Base-by-base conservation (phyloP, 2,888 invertebrate species). In the Archips xylosteana region DNA sequence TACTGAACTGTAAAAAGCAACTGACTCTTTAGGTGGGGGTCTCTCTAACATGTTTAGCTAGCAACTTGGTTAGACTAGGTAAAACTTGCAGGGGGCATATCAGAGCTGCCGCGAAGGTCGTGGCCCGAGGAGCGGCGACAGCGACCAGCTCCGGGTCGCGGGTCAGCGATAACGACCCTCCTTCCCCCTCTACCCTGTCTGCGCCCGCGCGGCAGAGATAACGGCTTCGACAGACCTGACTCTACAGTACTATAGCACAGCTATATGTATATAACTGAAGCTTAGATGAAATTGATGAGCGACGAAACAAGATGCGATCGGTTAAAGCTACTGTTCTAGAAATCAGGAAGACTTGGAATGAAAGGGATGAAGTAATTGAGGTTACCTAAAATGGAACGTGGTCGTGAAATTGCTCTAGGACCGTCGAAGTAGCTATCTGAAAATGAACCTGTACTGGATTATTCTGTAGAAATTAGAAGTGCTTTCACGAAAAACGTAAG, bases 121-220 rank as follows among this genome's bases (percentile, higher is more conserved):
- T 9, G 59, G 12, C 59, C 39, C 57, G 57, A 23, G 45, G 65
- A 36, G 54, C 65, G 57, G 47, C 36, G 23, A 23, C 23, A 51
- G n/a, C 47, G 3, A 13, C 66, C 60, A 66, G 61, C 71, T 71
- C 71, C 71, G 71, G 71, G 71, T 71, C 71, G 54, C 71, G 66
- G 71, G 71, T 71, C 71, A 45, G 4, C 42, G 71, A 71, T 71
- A 71, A 62, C 61, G 60, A 39, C 39, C n/a, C 49, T 45, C 15
- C 61, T 9, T 15, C 61, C 61, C 61, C 15, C 61, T 10, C 10
- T 42, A 15, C 42, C 67, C 67, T 32, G 39, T 23, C 66, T 12
- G 42, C 45, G 47, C 59, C 59, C 59, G 59, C 59, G 45, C 45
- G 32, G 66, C 42, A 23, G 42, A 57, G 67, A 66, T 66, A 66